A percentile compares a stretch with the other conserved stretches of the same genome.
Conservation (phyloP, 2,113 vertebrate genomes). For the Mirza zaza region DNA sequence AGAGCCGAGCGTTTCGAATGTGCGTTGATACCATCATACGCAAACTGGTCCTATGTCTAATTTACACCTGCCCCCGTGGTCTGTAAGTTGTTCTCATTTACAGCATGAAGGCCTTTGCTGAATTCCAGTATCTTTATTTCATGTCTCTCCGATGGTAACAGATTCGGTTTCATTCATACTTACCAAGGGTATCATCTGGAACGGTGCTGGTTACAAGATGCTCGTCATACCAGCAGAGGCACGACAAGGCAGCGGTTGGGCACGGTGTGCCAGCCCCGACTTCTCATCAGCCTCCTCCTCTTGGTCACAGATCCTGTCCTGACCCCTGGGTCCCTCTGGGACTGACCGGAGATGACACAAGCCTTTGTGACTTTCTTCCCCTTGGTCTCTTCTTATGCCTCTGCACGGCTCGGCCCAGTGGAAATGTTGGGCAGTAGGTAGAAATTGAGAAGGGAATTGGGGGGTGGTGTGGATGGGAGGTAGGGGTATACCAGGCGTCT, state of each 20-base stretch:
- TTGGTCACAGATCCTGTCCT: fast-evolving
- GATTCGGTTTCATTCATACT: background rate
- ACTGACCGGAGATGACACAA: background rate
- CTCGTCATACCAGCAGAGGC: background rate
- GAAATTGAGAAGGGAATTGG: too few relatives aligned
- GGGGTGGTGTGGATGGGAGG: background rate
- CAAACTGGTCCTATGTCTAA: fast-evolving
- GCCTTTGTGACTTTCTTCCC: background rate
- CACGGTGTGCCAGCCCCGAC: too few relatives aligned
- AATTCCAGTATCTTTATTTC: background rate
- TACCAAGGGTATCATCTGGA: background rate
- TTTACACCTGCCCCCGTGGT: fast-evolving
- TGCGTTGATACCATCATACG: background rate
- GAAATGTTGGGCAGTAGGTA: background rate
- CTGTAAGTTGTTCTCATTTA: background rate
- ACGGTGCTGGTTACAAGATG: background rate
- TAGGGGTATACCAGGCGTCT: fast-evolving
- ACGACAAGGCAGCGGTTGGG: background rate
- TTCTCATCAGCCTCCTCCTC: background rate
- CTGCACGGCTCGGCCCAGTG: fast-evolving
- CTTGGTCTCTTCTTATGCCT: background rate
- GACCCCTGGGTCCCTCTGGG: too few relatives aligned
- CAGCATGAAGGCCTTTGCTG: background rate
- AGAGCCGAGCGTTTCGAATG: background rate
- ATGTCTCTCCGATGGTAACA: background rate